Evolutionary conservation across 2,888 invertebrate species (phyloP), one percentile per base, ranked within the genome.

Genomic region (Ligdia adustata): DNA sequence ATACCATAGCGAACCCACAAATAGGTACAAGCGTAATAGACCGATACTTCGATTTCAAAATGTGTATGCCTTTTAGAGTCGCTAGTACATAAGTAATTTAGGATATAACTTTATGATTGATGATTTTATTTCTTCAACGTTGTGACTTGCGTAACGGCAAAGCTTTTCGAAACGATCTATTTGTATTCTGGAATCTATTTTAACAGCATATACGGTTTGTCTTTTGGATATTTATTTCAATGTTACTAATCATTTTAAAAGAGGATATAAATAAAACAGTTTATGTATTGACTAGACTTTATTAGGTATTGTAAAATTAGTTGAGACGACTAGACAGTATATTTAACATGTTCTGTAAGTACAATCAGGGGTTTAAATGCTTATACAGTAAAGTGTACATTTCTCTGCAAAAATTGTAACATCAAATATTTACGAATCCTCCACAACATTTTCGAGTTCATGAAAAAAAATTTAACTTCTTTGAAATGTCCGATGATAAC

Each of bases 391-490:
- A n/a, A n/a, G n/a, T n/a, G n/a, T n/a, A n/a, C n/a, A n/a, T n/a
- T n/a, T n/a, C n/a, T n/a, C n/a, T n/a, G n/a, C 16, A 16, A 16
- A 16, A 16, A 16, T 16, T 4, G 5, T 16, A 16, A 16, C 16
- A 20, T 20, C 6, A 20, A 20, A 4, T 6, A 6, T 20, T 20
- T 20, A 20, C 20, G 20, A 4, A 6, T 20, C 6, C 4, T 7
- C 20, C 20, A 20, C 20, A 20, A 20, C 6, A 20, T 20, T 46
- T 28, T 45, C 32, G 37, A 45, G 4, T 26, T 38, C 45, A 45
- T 26, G 11, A 38, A 45, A 45, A n/a, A 44, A 44, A 34, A 39
- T 39, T 12, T 29, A 20, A 39, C 32, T 27, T 9, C 9, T 26
- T 27, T 26, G 15, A 27, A 37, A 37, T n/a, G 37, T 31, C 13